Conservation (phyloP, 2,888 invertebrate genomes). For the Drosophila atroscutellata region DNA sequence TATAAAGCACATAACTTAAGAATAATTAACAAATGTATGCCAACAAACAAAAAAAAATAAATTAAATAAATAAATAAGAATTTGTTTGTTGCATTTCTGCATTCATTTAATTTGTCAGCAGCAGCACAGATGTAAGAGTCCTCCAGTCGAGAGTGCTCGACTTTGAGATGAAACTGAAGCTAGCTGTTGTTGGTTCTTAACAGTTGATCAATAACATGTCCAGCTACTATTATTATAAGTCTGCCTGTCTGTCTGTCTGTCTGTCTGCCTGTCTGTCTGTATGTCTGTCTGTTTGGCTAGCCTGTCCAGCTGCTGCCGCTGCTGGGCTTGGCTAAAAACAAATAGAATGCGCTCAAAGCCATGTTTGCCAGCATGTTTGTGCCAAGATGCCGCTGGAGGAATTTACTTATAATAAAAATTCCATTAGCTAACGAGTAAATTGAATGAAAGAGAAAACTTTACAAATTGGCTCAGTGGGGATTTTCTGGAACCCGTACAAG, state of each 20-base stretch:
- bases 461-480: conserved; percentile 60
- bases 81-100: conserved; percentile 26
- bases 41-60: neutral
- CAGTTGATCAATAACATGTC: neutral
- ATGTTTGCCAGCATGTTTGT: conserved; percentile 4
- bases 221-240: neutral
- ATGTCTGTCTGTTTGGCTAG: neutral
- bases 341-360: conserved; percentile 44
- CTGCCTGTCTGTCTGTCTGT: neutral
- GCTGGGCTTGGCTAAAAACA: conserved; percentile 24
- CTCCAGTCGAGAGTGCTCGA: neutral
- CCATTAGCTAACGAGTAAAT: conserved; percentile 68
- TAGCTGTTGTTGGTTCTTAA: neutral
- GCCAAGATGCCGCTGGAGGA: conserved; percentile 12
- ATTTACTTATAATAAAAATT: conserved; percentile 56
- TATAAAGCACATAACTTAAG: neutral
- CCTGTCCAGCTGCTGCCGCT: neutral
- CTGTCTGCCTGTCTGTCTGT: neutral
- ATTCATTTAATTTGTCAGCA: conserved; percentile 30
- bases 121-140: neutral
- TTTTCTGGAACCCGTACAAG: conserved; percentile 13
- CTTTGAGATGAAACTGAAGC: neutral
- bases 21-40: conserved; percentile 30
- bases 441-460: conserved; percentile 43
- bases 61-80: neutral